Evolutionary conservation across 2,797 vertebrate genomes (phyloP).

Genomic region (Lithobates sylvaticus): DNA sequence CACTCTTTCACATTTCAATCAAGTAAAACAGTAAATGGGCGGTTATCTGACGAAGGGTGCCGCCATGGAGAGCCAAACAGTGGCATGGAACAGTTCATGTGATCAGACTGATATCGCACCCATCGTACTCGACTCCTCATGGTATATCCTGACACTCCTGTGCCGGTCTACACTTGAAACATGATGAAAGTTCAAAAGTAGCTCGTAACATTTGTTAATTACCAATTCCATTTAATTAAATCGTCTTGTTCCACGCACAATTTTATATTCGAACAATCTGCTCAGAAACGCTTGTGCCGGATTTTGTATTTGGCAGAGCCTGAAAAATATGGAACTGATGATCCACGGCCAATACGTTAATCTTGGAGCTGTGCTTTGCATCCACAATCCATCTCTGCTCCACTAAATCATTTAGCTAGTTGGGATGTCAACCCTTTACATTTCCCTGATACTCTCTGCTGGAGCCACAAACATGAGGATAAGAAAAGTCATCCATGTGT

Average conservation of each 20-base stretch:
- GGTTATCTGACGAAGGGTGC: no score
- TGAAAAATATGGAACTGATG: conserved; percentile 39
- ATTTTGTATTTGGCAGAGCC: conserved; percentile 62
- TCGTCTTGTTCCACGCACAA: conserved; percentile 25
- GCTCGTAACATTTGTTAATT: conserved; percentile 27
- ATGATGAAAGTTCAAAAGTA: background rate
- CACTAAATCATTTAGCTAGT: conserved; percentile 11
- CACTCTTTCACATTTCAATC: no score
- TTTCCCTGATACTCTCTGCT: background rate
- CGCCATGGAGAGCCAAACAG: no score
- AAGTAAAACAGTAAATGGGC: no score
- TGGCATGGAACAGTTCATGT: background rate
- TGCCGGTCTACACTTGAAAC: background rate
- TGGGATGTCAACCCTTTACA: background rate
- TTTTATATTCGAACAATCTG: conserved; percentile 65
- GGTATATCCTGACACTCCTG: background rate
- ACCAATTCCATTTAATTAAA: conserved; percentile 33
- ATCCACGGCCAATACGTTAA: conserved; percentile 27
- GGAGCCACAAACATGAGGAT: background rate
- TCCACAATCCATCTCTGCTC: conserved; percentile 1
- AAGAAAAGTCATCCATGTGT: background rate
- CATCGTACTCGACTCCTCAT: no score
- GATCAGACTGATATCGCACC: no score
- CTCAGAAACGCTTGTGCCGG: conserved; percentile 60
- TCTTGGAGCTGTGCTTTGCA: conserved; percentile 17